Evolutionary conservation across 2,113 vertebrate genomes (phyloP).

Genomic region (Zapornia atra): DNA sequence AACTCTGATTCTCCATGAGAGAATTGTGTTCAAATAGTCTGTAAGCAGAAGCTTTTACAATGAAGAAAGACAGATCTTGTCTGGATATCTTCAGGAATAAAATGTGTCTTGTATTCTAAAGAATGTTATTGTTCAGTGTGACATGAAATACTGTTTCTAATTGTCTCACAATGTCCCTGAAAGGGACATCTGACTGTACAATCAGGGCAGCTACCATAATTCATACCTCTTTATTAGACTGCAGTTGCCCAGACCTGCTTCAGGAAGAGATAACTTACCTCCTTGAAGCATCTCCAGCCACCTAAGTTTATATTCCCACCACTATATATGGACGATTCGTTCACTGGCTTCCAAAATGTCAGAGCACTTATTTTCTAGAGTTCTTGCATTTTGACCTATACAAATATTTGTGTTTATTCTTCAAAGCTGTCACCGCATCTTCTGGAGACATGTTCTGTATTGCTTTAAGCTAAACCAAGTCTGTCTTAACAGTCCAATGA

Average conservation of each 20-base stretch:
- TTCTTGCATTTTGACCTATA: not conserved
- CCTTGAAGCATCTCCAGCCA: not conserved
- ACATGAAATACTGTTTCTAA: not conserved
- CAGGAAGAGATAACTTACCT: not conserved
- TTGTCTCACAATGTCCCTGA: not conserved
- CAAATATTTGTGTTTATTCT: not conserved
- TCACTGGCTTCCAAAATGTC: not conserved
- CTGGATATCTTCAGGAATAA: not conserved
- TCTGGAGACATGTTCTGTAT: not conserved
- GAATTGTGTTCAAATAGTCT: not conserved
- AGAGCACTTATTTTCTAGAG: not conserved
- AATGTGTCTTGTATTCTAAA: not conserved
- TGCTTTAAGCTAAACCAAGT: not conserved
- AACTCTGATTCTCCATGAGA: not conserved
- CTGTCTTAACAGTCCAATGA: not conserved
- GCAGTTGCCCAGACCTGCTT: not conserved
- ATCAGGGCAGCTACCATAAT: not conserved
- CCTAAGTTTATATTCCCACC: not conserved
- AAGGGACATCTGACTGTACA: not conserved
- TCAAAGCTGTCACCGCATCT: not conserved
- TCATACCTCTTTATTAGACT: not conserved
- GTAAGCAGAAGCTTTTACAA: not conserved
- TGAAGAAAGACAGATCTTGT: not conserved
- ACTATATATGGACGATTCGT: not conserved
- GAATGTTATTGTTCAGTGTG: not conserved